Evolutionary conservation across 2,113 vertebrate genomes (phyloP), one percentile per base, ranked within the genome.

Genomic region (Potamarius usumacintae): DNA sequence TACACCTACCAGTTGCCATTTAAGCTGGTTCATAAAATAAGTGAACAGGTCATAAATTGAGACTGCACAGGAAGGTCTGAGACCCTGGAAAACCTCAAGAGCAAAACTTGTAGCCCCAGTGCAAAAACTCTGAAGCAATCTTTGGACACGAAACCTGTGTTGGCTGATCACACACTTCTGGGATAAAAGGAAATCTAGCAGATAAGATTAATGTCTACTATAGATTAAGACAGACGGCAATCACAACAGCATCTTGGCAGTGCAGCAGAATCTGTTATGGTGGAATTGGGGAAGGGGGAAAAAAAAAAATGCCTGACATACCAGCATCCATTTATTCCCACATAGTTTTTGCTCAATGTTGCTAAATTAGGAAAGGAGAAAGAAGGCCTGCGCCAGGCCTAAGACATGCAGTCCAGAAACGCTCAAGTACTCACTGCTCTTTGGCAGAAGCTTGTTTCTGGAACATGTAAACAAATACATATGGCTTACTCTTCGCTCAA

Each of bases 361-460:
- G 93, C 95, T 96, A 96, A 96, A 96, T 95, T 94, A 95, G 94
- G 95, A 95, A 95, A 93, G 90, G 84, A 60, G 91, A 93, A 92
- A 94, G 92, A 67, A 22, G 74, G 84, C 27, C 60, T 81, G 25
- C 53, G 88, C 89, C 79, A 85, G 90, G 90, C 92, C 52, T 89
- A 91, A 90, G 92, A 92, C 93, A 93, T 82, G 89, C 85, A 89
- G 27, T 15, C 67, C 53, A 85, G 69, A 76, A 71, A 84, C 18
- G 22, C 52, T 25, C 65, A 55, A 57, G 14, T 34, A 15, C 78
- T 80, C 53, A 1, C 1, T 9, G 27, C 78, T 80, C 9, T 80
- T 58, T 20, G 55, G 78, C 78, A 34, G 78, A 58, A 20, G 48
- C 1, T 9, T 48, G 34, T 74, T 48, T 74, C 71, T 71, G 67